Percentiles rank a stretch among this genome's conserved stretches.
Evolutionary conservation across 2,113 vertebrate species (phyloP).

Genomic region (Apodemus sylvaticus): DNA sequence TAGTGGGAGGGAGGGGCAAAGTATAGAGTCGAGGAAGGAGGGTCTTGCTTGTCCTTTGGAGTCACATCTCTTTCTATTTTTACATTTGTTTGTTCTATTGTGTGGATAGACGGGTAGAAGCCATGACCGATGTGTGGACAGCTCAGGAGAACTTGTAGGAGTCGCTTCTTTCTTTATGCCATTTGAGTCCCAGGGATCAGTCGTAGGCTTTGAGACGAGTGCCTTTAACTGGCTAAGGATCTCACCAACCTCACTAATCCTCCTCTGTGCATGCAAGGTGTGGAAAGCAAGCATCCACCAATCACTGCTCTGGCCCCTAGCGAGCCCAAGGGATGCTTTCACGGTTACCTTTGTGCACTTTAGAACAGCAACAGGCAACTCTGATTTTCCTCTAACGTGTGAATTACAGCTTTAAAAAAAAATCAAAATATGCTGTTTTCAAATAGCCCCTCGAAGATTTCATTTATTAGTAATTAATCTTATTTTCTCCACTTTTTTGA

Average conservation of each 20-base stretch:
- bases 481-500: neutral
- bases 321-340: neutral
- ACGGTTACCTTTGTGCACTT: neutral
- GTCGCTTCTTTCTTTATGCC: neutral
- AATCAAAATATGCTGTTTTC: too few relatives aligned
- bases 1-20: neutral
- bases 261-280: accelerated
- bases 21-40: neutral
- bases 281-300: accelerated
- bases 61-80: neutral
- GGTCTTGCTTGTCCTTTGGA: too few relatives aligned
- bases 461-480: neutral
- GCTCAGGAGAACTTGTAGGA: neutral
- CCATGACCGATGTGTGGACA: neutral
- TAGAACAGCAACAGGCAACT: neutral
- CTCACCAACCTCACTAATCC: neutral
- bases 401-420: neutral
- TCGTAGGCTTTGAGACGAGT: neutral
- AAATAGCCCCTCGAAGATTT: neutral
- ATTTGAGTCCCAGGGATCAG: neutral
- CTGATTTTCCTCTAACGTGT: neutral
- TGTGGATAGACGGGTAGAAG: too few relatives aligned
- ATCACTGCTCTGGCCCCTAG: neutral
- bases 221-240: neutral
- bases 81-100: neutral